Evolutionary conservation across 1,140 invertebrate species (phyloP), one percentile per base, ranked within the genome.

Genomic region (Drosophila lacertosa): DNA sequence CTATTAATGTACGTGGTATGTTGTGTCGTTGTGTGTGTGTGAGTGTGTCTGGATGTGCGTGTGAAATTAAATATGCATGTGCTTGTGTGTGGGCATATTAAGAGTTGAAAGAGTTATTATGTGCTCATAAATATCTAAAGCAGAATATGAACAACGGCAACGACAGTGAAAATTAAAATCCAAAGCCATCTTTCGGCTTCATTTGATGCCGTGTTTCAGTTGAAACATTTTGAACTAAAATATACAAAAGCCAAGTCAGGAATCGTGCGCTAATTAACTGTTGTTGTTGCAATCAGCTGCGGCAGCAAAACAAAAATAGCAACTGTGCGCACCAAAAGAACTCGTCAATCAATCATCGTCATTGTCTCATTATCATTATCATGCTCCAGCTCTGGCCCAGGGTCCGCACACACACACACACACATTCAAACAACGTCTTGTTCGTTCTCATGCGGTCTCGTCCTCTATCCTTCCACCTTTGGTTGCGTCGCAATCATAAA

Each of bases 291-390:
- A 50, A 35, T 16, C 37, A 40, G 63, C 45, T 66, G 53, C 15
- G 35, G 22, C 22, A 42, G 22, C 42, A 47, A 18, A 45, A 20
- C 29, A 68, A n/a, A 42, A 54, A 48, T n/a, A 48, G 42, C 53
- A 64, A 63, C 48, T 51, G 53, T 50, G 44, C 48, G 40, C 18
- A 71, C 50, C 71, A 53, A 67, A 69, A 59, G 71, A 80, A 80
- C 77, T 79, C 71, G 72, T 80, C 77, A 80, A 80, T 80, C 77
- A 80, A 80, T 80, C 77, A 80, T 80, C 77, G 66, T 80, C 77
- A 80, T 80, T 75, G 77, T 80, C 66, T 69, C 77, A 74, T 74
- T 74, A 71, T 64, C 72, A 75, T 80, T 80, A 80, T 58, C 71
- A 65, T 26, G 55, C 32, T n/a, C 33, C 6, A 13, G 26, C 57